Base-by-base conservation (phyloP, 1,140 invertebrate genomes). In the Bombus balteatus region DNA sequence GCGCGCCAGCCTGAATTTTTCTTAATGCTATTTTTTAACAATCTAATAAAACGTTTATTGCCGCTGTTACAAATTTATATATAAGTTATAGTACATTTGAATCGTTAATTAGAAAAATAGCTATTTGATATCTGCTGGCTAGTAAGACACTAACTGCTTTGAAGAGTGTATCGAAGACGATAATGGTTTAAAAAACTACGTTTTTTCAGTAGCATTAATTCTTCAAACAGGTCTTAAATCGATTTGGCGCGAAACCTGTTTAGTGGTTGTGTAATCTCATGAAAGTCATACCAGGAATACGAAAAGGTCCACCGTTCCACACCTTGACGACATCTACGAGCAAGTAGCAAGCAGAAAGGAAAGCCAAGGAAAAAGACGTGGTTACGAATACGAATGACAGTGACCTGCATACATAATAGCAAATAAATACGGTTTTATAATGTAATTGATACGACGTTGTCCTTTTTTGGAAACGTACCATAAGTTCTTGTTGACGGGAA, bases 401-500 rank as follows among this genome's bases (percentile, higher is more conserved):
- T 1, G 98, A 98, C 97, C 97, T 98, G 92, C 43, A 86, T 41
- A 91, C 86, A 68, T 78, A 85, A 76, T 66, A 88, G 43, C 2
- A 18, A 5, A 53, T 9, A 32, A 39, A 62, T 22, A 75, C 6
- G 3, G 3, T 10, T 43, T 43, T 12, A 25, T n/a, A 34, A 47
- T 22, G 53, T 25, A 57, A 75, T n/a, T 34, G 10, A 15, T 4
- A 13, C 37, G 28, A 18, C 10, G 13, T 1, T 34, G 3, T 9
- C 22, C 18, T 53, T 74, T 71, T 41, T n/a, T n/a, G n/a, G 13
- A 34, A 73, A 87, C 87, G 65, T 92, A 97, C 98, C 98, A 99
- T 34, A 99, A 94, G 95, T 98, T 98, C 95, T 99, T 99, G 93
- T 99, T 99, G 4, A 99, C 95, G 0, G 98, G 98, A 88, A 99